Conservation (phyloP, 2,888 invertebrate genomes). For the Ethmia dodecea region DNA sequence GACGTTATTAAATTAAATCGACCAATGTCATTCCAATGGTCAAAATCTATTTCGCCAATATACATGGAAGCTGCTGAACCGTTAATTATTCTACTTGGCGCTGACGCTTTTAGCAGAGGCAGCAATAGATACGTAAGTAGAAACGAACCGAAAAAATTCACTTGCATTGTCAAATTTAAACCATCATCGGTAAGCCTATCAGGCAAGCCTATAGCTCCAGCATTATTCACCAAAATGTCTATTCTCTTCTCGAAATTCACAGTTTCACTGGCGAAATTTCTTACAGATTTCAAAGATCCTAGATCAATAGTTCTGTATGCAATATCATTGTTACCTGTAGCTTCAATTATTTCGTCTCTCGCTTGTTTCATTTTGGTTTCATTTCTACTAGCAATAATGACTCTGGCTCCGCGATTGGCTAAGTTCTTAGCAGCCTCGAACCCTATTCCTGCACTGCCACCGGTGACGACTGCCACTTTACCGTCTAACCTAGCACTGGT, state of each 20-base stretch:
- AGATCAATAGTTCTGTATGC: constrained; percentile 54
- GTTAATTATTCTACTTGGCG: constrained; percentile 80
- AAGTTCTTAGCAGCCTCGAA: constrained; percentile 63
- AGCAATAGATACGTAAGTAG: constrained; percentile 82
- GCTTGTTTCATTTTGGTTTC: constrained; percentile 57
- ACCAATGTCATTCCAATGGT: constrained; percentile 53
- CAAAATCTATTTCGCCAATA: constrained; percentile 54
- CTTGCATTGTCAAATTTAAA: constrained; percentile 81
- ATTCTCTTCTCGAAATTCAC: constrained; percentile 50
- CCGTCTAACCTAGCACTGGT: constrained; percentile 41
- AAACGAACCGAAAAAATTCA: constrained; percentile 85
- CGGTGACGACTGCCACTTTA: constrained; percentile 59
- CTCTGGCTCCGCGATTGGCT: constrained; percentile 62
- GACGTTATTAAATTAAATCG: constrained; percentile 38
- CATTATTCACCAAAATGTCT: constrained; percentile 77
- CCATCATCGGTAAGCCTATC: constrained; percentile 78
- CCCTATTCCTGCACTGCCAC: constrained; percentile 61
- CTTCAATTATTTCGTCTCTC: constrained; percentile 38
- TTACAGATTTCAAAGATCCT: constrained; percentile 62
- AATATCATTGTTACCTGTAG: constrained; percentile 47
- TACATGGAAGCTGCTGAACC: constrained; percentile 80
- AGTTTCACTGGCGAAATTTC: constrained; percentile 72
- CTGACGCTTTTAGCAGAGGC: constrained; percentile 67
- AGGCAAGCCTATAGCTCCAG: constrained; percentile 65
- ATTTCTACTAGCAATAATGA: constrained; percentile 72